phyloP scores from a whole-genome alignment of 2,113 vertebrate species.

The Meleagris gallopavo region DNA sequence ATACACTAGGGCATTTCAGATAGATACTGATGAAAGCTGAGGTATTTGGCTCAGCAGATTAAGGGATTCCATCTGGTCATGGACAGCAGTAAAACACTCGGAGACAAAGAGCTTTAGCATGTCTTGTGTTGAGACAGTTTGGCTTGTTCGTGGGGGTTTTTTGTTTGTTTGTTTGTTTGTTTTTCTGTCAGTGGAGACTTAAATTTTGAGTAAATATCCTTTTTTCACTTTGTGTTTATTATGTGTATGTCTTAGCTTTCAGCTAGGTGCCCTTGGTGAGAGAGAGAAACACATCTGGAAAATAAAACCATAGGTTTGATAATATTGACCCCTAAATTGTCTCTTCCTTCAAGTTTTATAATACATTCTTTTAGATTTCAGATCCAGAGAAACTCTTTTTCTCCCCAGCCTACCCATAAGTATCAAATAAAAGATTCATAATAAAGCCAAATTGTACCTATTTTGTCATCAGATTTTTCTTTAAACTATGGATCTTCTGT shows the following conservation, averaged over 20 bases:
- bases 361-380: neutral
- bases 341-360: neutral
- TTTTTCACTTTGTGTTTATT: conserved; percentile 35
- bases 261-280: neutral
- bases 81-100: conserved; percentile 34
- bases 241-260: neutral
- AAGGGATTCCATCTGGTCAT: neutral
- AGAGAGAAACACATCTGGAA: neutral
- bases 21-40: neutral
- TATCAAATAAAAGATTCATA: neutral
- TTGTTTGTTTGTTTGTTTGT: too few relatives aligned
- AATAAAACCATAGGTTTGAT: neutral
- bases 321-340: neutral
- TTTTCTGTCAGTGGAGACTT: neutral
- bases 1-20: neutral
- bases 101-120: neutral
- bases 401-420: fast-evolving
- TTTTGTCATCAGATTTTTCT: conserved; percentile 27
- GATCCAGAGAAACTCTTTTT: neutral
- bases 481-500: conserved; percentile 1
- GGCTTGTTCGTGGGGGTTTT: neutral
- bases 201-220: neutral
- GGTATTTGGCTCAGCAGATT: neutral
- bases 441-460: neutral
- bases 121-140: neutral